Conservation (phyloP, 2,113 vertebrate genomes). For the Cyprinodon brontotheroides region DNA sequence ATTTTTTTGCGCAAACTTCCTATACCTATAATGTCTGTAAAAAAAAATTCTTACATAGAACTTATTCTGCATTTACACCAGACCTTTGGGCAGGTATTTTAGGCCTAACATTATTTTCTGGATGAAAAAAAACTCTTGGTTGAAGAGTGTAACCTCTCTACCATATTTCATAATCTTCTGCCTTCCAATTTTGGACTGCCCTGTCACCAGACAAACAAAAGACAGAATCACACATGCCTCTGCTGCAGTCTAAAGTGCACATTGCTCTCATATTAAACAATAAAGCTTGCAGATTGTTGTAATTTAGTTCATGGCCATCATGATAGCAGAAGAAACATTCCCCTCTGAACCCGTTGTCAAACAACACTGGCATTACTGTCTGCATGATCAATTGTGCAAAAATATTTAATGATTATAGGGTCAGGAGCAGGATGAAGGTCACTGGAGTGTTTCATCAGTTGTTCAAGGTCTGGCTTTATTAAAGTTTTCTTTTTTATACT, state of each 20-base stretch:
- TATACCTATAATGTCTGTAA: neutral
- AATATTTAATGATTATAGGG: neutral
- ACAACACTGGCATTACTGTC: too few relatives aligned
- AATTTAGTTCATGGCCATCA: slow-evolving; percentile 8
- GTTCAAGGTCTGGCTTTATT: neutral
- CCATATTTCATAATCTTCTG: neutral
- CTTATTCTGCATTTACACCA: neutral
- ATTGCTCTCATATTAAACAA: neutral
- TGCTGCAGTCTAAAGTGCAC: neutral
- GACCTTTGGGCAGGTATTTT: neutral
- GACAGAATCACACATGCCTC: neutral
- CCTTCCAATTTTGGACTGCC: neutral
- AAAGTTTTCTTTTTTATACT: neutral
- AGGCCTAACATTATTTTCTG: neutral
- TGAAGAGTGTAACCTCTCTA: neutral
- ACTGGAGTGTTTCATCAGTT: neutral
- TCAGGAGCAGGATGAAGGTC: neutral
- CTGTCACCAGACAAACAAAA: neutral
- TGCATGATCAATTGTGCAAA: neutral
- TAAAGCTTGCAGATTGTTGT: neutral
- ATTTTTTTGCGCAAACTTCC: neutral
- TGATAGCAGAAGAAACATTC: neutral
- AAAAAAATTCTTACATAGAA: neutral
- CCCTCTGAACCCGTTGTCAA: neutral
- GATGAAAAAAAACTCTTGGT: neutral